Base-by-base conservation (phyloP, 2,797 vertebrate genomes). In the Tokudaia tokunoshimensis region DNA sequence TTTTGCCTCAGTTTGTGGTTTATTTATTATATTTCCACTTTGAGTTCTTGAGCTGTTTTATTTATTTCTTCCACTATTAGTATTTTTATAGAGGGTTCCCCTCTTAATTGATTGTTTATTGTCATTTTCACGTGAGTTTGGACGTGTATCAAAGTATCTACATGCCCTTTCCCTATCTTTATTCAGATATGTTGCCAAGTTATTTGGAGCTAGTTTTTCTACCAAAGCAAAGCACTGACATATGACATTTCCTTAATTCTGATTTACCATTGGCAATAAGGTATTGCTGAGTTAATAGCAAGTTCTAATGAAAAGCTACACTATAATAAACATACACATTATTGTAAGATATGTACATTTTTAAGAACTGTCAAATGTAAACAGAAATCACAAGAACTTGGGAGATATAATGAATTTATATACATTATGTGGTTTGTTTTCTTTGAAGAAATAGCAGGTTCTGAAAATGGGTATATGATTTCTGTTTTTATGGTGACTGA, bases 401-500 rank as follows among this genome's bases (percentile, higher is more conserved):
- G 70, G 34, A 93, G 84, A 70, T 81, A 84, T 2, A 82, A 37
- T 50, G 67, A 65, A 26, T 87, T 86, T 22, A 63, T 95, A 34
- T 89, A 52, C 44, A 13, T 75, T 44, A 63, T 72, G 31, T 89
- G n/a, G 29, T 92, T 92, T 24, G 50, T 96, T 93, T 94, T 90
- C 70, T 94, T 80, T 89, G 80, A 97, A 37, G 59, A 89, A 57
- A 61, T 79, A 79, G 74, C n/a, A 67, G 31, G 31, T 94, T 92
- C 41, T 93, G 80, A 84, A 92, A 85, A 82, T 82, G 37, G 26
- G 80, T 70, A 34, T 67, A 11, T 95, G 55, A 65, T 88, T 95
- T 93, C 52, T 96, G 2, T 79, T 92, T 92, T 95, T 85, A 26
- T 78, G 91, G 37, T 76, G 79, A 47, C 70, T 94, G 67, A 89